Base-by-base conservation (phyloP, 1,140 invertebrate species). In the Nephotettix cincticeps region DNA sequence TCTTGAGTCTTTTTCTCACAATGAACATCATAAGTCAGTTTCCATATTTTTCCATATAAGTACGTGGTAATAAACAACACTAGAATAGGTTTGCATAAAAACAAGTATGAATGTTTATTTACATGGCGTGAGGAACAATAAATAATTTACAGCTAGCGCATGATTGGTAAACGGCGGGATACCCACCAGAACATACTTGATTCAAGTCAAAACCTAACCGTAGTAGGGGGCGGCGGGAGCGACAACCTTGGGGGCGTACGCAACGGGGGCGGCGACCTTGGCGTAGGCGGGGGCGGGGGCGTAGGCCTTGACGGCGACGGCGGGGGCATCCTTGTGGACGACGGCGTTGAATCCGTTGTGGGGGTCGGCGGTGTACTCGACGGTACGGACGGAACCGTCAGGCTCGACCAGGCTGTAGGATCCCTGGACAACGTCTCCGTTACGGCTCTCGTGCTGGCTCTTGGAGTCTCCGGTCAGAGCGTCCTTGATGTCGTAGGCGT, bases 391-490 rank as follows among this genome's bases (percentile, higher is more conserved):
- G 32, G 83, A 78, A 19, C 82, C 83, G 69, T 83, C 85, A 72
- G 85, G 79, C 1, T 84, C 76, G 3, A 83, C 64, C 36, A 74
- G 45, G 47, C 71, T 58, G 29, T 75, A 71, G 71, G 77, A 75
- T 27, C 81, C 74, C 27, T 82, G 32, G 32, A 36, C 32, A 36
- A 36, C 32, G 32, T 36, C 32, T 36, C 32, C 32, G 32, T 36
- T 36, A 14, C 32, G 32, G 32, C 32, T 36, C 32, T 36, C 32
- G 32, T 36, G 32, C 32, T 36, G 32, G 32, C 32, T 36, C 32
- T 75, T 71, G 71, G 76, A 84, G 79, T 90, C 88, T 58, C 89
- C 87, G 73, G 84, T 86, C 74, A 81, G 81, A 0, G 83, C 80
- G 74, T 85, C 83, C 70, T 83, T 81, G 0, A 85, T 83, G 1